Evolutionary conservation across 2,888 invertebrate genomes (phyloP).

Genomic region (Drosophila melanosoma): DNA sequence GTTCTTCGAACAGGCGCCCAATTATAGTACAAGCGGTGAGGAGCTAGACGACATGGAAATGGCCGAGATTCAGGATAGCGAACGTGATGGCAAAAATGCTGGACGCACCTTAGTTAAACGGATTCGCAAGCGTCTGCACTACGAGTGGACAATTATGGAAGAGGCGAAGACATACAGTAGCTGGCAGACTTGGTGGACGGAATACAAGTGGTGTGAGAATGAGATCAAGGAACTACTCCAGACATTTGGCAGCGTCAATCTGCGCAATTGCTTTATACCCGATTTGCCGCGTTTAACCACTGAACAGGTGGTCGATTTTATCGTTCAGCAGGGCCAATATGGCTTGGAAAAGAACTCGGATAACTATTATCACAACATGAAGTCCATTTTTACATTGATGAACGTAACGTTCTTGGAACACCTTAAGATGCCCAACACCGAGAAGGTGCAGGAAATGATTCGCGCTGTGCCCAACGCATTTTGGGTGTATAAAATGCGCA

Average conservation of each 20-base stretch:
- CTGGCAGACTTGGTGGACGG: conserved; percentile 68
- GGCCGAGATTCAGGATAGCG: conserved; percentile 32
- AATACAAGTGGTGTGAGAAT: conserved; percentile 58
- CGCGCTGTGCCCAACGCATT: conserved; percentile 61
- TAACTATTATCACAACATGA: conserved; percentile 66
- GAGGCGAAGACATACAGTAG: conserved; percentile 51
- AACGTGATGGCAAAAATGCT: conserved; percentile 46
- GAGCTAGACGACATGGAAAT: conserved; percentile 50
- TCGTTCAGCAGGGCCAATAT: conserved; percentile 59
- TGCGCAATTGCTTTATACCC: conserved; percentile 63
- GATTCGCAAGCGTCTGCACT: conserved; percentile 56
- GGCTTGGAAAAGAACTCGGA: conserved; percentile 61
- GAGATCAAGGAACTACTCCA: conserved; percentile 51
- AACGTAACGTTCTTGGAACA: conserved; percentile 65
- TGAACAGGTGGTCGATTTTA: conserved; percentile 59
- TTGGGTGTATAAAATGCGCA: conserved; percentile 63
- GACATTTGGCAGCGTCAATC: conserved; percentile 49
- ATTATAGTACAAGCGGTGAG: conserved; percentile 60
- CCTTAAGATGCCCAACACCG: conserved; percentile 44
- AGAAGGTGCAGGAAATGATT: conserved; percentile 61
- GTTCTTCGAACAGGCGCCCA: conserved; percentile 63
- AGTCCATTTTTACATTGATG: conserved; percentile 65
- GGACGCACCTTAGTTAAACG: conserved; percentile 58
- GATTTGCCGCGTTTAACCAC: conserved; percentile 60
- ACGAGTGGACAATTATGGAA: conserved; percentile 46